phyloP scores from a whole-genome alignment of 2,888 invertebrate species.

The Rhaphigaster nebulosa region DNA sequence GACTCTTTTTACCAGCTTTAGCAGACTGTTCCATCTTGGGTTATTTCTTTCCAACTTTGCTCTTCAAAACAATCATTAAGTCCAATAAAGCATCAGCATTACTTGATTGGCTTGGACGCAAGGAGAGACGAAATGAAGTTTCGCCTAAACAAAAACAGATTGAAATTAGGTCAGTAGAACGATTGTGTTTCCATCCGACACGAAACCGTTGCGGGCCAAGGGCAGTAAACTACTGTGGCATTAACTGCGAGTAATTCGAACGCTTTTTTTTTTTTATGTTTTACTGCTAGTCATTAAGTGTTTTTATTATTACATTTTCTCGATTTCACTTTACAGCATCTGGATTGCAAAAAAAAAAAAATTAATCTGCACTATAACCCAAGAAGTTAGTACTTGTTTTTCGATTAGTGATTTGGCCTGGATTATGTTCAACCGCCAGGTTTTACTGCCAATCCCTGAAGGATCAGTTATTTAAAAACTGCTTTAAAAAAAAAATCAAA shows the following conservation, averaged over 20 bases:
- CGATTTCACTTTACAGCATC: too few relatives aligned
- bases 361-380: too few relatives aligned
- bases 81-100: not conserved
- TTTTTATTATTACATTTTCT: not conserved
- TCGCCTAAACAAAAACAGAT: not conserved
- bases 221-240: not conserved
- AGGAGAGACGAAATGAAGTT: not conserved
- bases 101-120: not conserved
- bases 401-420: too few relatives aligned
- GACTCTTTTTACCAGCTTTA: not conserved
- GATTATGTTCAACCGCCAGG: too few relatives aligned
- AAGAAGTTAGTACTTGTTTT: too few relatives aligned
- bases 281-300: not conserved
- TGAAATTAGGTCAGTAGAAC: not conserved
- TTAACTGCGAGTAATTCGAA: not conserved
- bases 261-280: not conserved
- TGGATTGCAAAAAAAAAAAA: too few relatives aligned
- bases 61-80: not conserved
- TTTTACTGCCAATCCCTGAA: too few relatives aligned
- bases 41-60: not conserved
- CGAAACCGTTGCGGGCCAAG: not conserved
- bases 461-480: too few relatives aligned
- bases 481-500: too few relatives aligned
- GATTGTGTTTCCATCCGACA: not conserved
- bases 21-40: not conserved